These are phyloP conservation scores for Machaerirhynchus nigripectus DNA, from an alignment of 2,113 vertebrate genomes.

Conservation along the genomic window DNA sequence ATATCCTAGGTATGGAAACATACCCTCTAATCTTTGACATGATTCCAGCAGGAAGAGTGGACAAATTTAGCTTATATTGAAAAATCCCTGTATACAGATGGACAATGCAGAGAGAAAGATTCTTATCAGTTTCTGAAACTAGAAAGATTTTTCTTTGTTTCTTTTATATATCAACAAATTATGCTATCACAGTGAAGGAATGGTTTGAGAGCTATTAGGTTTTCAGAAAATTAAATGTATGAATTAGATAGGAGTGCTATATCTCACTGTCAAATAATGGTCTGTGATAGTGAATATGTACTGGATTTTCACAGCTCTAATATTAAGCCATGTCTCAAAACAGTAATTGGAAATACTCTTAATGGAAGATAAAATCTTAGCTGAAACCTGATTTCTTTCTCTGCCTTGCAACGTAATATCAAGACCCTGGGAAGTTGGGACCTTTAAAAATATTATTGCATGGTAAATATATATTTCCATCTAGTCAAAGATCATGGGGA, in stretches of 20 bases:
- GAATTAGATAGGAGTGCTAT: conserved; percentile 7
- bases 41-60: neutral
- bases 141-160: neutral
- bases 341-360: conserved; percentile 5
- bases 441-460: neutral
- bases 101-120: neutral
- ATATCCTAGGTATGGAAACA: neutral
- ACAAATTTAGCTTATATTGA: neutral
- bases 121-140: neutral
- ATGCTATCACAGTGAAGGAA: neutral
- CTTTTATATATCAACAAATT: neutral
- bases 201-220: neutral
- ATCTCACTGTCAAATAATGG: neutral
- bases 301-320: conserved; percentile 12
- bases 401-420: neutral
- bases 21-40: neutral
- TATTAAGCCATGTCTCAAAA: conserved; percentile 46
- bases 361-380: conserved; percentile 30
- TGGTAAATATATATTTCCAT: neutral
- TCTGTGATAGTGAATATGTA: neutral
- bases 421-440: neutral
- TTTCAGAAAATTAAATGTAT: conserved; percentile 1
- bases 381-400: neutral
- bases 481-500: neutral
- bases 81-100: neutral